A percentile compares a stretch with the other conserved stretches of the same genome.
These are phyloP conservation scores for Lypha dubia DNA, from an alignment of 2,888 invertebrate species.

Conservation along the genomic window DNA sequence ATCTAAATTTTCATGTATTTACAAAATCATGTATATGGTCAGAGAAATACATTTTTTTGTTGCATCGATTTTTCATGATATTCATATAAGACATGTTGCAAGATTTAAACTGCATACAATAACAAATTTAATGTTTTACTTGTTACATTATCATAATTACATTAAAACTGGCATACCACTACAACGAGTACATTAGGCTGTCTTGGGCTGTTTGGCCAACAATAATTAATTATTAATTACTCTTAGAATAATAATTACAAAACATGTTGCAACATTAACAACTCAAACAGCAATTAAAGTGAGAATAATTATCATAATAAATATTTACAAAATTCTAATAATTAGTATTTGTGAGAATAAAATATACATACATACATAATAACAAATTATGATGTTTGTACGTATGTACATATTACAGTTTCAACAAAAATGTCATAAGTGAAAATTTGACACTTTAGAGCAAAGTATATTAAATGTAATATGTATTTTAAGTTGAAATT, in stretches of 20 bases:
- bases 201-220: background rate
- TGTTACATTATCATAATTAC: constrained; percentile 27
- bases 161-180: background rate
- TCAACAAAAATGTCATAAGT: background rate
- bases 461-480: no score
- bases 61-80: constrained; percentile 37
- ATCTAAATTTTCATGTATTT: constrained; percentile 46
- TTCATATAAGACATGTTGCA: constrained; percentile 20
- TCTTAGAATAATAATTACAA: constrained; percentile 9
- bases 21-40: background rate
- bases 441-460: no score
- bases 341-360: background rate
- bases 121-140: background rate
- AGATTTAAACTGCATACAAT: background rate
- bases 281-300: constrained; percentile 39
- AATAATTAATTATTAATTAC: constrained; percentile 14
- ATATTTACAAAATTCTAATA: constrained; percentile 4
- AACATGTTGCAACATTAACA: constrained; percentile 55
- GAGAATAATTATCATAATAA: constrained; percentile 31
- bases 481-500: no score
- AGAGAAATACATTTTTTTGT: constrained; percentile 24
- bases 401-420: background rate
- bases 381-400: no score
- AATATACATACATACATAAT: no score
- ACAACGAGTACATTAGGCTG: background rate